Evolutionary conservation across 2,888 invertebrate genomes (phyloP).

Genomic region (Microctonus aethiopoides): DNA sequence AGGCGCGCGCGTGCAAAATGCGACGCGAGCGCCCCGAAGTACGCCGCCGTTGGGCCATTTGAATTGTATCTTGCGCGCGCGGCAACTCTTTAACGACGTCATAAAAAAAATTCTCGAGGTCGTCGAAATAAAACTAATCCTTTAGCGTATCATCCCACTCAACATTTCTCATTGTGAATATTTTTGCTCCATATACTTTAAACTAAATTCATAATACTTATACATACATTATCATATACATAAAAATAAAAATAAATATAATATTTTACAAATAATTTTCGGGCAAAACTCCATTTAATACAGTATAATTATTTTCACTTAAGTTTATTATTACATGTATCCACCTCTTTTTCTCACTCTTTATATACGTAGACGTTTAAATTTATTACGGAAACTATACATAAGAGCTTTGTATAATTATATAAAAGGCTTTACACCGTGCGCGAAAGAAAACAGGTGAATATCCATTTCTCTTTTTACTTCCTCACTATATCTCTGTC

Average conservation of each 20-base stretch:
- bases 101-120: conserved; percentile 57
- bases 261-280: background rate
- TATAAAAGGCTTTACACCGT: background rate
- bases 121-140: conserved; percentile 53
- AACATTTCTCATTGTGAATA: background rate
- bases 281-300: background rate
- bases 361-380: background rate
- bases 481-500: background rate
- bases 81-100: conserved; percentile 56
- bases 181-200: background rate
- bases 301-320: background rate
- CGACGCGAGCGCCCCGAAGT: conserved; percentile 31
- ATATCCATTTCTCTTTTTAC: conserved; percentile 20
- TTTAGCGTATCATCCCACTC: conserved; percentile 3
- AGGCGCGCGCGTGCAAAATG: conserved; percentile 20
- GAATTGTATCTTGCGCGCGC: conserved; percentile 40
- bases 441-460: conserved; percentile 7
- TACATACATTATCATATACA: background rate
- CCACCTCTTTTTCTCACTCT: background rate
- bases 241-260: background rate
- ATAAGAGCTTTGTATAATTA: background rate
- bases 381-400: background rate
- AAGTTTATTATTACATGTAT: background rate
- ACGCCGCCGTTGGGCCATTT: conserved; percentile 34
- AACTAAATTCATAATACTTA: background rate